Base-by-base conservation (phyloP, 30 jellyfish, hydroid and myxozoan species). In the Clytia hemisphaerica region DNA sequence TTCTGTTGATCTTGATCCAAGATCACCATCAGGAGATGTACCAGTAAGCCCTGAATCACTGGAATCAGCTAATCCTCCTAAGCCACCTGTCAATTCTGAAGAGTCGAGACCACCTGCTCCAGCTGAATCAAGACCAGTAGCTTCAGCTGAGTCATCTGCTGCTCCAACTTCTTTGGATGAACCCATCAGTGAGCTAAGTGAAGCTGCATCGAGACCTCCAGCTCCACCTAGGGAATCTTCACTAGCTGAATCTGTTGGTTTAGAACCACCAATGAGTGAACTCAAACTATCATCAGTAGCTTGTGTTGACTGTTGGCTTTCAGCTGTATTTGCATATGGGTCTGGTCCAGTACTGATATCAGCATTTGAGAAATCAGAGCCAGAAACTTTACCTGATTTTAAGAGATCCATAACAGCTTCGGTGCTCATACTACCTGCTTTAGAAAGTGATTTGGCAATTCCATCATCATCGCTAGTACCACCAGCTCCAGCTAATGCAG, bases 281-380 rank as follows among this genome's bases (percentile, higher is more conserved):
- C 50, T 75, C 4, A 47, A 33, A 42, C 75, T 54, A 45, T 42
- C 46, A 3, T 48, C 75, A 7, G 81, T 50, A 42, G 76, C 81
- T 7, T 5, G 37, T 5, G 75, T 37, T 18, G 50, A 24, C 25
- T 37, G 77, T 3, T 69, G 76, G 7, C 55, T 25, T 48, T 32
- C 61, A 32, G 68, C 40, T 9, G 78, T 54, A 15, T 25, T 48
- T 6, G 81, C 22, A 69, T 69, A 69, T 14, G 81, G 81, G 49
- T 69, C 81, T 6, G 81, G 81, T 12, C 81, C 81, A 7, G 81
- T 48, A 42, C 76, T 45, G 22, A 69, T 69, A 24, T 69, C 81
- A 1, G 81, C 81, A 25, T 50, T 75, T 2, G 32, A 28, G 37
- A 25, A 69, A 69, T 69, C 81, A 14, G 77, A 6, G 18, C 25